Evolutionary conservation across 2,113 vertebrate genomes (phyloP), one percentile per base, ranked within the genome.

Genomic region (Polypterus senegalus): DNA sequence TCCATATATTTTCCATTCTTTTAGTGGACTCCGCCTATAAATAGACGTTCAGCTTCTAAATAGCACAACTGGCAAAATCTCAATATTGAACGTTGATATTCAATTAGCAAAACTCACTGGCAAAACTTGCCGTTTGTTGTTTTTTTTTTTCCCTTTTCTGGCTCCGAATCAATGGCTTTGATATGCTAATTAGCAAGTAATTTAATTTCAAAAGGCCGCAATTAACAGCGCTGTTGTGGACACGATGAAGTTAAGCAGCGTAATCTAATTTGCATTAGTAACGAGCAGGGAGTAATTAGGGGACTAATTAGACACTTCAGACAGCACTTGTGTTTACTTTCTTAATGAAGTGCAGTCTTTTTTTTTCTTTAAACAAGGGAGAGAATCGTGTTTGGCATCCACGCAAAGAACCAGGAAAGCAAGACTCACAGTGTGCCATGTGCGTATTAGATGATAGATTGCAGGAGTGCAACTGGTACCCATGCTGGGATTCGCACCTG

Each of bases 231-330:
- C 87, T 92, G 92, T 95, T 98, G 94, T 98, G 96, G 96, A 97
- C 93, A 97, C 89, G 96, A 94, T 92, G 92, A 97, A 97, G 94
- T 97, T 97, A 97, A 98, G 93, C 92, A 80, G 91, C 83, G 86
- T 98, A 97, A 98, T 98, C 96, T 98, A 97, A 97, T 98, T 98
- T 97, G 96, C 96, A 98, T 98, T 98, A 96, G 93, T 98, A 97
- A 98, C 92, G 95, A 98, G 93, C 94, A 82, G 91, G 91, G 94
- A 95, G 94, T 98, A 97, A 97, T 98, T 98, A 98, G 93, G 89
- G 87, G 89, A 92, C 93, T 98, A 98, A 98, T 98, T 98, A 97
- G 93, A 94, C 94, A 96, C 96, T 97, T 97, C 86, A 97, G 92
- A 95, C 88, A 90, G 89, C 93, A 95, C 93, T 97, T 93, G 89